Evolutionary conservation across 2,797 vertebrate genomes (phyloP).

Genomic region (Sebastes taczanowskii): DNA sequence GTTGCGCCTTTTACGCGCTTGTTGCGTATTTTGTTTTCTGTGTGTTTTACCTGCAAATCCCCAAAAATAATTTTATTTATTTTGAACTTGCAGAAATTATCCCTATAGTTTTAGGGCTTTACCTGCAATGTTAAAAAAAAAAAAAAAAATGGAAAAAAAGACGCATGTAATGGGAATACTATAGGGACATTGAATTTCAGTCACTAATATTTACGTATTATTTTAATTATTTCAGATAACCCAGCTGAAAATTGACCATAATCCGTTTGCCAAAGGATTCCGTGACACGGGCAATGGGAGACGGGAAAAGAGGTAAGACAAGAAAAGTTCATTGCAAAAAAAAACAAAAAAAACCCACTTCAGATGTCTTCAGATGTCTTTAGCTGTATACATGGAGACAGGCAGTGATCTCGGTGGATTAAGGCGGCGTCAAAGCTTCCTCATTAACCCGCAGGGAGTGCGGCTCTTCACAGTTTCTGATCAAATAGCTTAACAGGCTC

Average conservation of each 20-base stretch:
- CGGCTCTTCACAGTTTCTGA: conserved; percentile 16
- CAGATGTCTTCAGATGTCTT: background rate
- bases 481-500: conserved; percentile 5
- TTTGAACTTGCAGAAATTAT: background rate
- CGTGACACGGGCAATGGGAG: conserved; percentile 98
- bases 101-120: background rate
- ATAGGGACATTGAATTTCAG: background rate
- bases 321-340: background rate
- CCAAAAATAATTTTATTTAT: background rate
- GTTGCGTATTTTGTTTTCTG: background rate
- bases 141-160: background rate
- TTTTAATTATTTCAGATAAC: conserved; percentile 83
- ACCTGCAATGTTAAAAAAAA: background rate
- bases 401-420: conserved; percentile 35
- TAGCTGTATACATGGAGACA: background rate
- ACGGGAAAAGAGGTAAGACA: conserved; percentile 94
- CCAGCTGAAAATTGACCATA: conserved; percentile 98
- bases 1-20: background rate
- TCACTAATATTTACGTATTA: background rate
- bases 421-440: conserved; percentile 10
- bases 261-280: conserved; percentile 98
- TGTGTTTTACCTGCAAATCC: background rate
- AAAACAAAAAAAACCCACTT: background rate
- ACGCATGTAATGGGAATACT: background rate
- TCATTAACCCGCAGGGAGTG: conserved; percentile 35